Conservation (phyloP, 2,797 vertebrate species). For the Argya squamiceps region DNA sequence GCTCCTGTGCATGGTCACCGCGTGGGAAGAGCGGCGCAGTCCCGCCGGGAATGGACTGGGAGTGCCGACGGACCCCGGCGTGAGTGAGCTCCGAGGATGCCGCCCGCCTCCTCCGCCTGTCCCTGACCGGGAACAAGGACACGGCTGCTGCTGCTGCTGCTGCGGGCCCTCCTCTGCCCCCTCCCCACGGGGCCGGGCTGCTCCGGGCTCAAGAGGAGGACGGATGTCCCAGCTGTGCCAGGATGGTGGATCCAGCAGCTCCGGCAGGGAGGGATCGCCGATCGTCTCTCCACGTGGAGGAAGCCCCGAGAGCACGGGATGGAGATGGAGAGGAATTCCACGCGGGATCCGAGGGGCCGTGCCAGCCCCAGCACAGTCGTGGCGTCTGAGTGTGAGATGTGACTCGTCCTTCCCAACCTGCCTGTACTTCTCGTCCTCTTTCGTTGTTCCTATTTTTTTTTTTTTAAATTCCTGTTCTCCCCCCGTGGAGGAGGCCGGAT, state of each 20-base stretch:
- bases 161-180: not conserved
- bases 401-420: not conserved
- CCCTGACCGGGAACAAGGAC: not conserved
- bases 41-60: not conserved
- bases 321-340: not conserved
- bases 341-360: not conserved
- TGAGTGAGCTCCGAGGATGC: not conserved
- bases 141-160: not conserved
- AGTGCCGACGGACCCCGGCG: not conserved
- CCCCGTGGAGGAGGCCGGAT: not conserved
- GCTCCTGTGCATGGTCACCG: constrained; percentile 53
- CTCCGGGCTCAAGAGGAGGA: not conserved
- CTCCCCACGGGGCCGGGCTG: not conserved
- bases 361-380: not conserved
- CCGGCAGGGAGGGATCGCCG: accelerated
- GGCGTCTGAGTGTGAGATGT: not conserved
- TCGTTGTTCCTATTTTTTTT: not conserved
- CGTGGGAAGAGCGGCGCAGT: not conserved
- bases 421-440: constrained; percentile 19
- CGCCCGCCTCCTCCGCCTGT: not conserved
- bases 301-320: not conserved
- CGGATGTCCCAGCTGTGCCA: not conserved
- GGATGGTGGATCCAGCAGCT: not conserved
- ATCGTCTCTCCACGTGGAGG: not conserved
- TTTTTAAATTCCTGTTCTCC: not conserved